Evolutionary conservation across 2,113 vertebrate genomes (phyloP).

Genomic region (Cepphus grylle): DNA sequence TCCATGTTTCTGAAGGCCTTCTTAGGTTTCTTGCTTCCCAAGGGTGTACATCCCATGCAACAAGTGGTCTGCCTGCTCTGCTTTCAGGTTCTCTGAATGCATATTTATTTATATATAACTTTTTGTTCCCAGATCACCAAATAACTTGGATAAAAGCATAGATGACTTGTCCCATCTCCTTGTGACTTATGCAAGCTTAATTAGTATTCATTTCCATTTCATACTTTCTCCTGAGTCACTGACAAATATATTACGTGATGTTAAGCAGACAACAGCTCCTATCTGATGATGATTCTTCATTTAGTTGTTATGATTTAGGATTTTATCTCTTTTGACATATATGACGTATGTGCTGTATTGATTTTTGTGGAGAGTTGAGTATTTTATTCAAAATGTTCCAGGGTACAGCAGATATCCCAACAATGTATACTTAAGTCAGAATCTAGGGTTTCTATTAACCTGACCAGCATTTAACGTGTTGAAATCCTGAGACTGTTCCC

Average conservation of each 20-base stretch:
- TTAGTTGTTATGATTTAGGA: not conserved
- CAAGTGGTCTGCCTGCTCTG: not conserved
- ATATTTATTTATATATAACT: not conserved
- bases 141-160: not conserved
- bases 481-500: not conserved
- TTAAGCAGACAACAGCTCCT: not conserved
- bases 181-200: not conserved
- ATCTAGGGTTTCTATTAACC: not conserved
- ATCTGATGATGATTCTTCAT: not conserved
- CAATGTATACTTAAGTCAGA: not conserved
- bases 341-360: not conserved
- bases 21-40: not conserved
- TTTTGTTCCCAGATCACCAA: not conserved
- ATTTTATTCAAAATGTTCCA: not conserved
- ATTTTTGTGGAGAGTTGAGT: not conserved
- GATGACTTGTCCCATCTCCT: not conserved
- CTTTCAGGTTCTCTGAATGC: not conserved
- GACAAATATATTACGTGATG: not conserved
- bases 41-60: not conserved
- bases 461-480: not conserved
- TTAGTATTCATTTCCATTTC: not conserved
- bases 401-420: not conserved
- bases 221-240: not conserved
- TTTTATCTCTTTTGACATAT: not conserved
- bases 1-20: not conserved